Evolutionary conservation across 1,140 invertebrate species (phyloP).

Genomic region (Drosophila santomea): DNA sequence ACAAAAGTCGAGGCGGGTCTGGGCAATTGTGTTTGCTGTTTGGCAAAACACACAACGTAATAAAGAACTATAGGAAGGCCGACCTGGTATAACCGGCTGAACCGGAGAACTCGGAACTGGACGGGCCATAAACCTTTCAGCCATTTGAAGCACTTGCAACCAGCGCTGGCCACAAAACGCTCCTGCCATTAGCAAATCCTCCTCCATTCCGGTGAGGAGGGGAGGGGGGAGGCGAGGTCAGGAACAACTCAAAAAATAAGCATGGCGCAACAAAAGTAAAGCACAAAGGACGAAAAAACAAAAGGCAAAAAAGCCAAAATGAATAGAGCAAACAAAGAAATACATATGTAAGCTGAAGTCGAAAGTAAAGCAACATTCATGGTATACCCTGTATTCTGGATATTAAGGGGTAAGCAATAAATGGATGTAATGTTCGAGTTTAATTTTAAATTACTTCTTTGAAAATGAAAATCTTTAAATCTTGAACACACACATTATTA

Average conservation of each 20-base stretch:
- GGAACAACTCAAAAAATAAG: slow-evolving; percentile 49
- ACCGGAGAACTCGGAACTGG: slow-evolving; percentile 7
- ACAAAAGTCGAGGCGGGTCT: slow-evolving; percentile 61
- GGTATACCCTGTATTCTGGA: slow-evolving; percentile 22
- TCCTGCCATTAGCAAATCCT: slow-evolving; percentile 39
- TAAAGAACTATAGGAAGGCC: slow-evolving; percentile 61
- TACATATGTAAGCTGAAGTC: slow-evolving; percentile 23
- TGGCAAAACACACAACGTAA: slow-evolving; percentile 69
- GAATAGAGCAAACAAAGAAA: slow-evolving; percentile 53
- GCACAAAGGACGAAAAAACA: slow-evolving; percentile 48
- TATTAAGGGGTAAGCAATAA: neutral
- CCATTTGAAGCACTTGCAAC: slow-evolving; percentile 36
- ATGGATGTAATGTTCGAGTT: neutral
- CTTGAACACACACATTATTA: too few species aligned
- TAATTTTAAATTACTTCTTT: too few species aligned
- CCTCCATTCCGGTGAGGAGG: slow-evolving; percentile 1
- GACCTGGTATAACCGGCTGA: neutral
- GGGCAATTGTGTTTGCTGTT: slow-evolving; percentile 75
- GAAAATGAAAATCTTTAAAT: too few species aligned
- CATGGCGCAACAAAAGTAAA: slow-evolving; percentile 52
- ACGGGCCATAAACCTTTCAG: slow-evolving; percentile 58
- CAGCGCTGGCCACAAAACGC: slow-evolving; percentile 37
- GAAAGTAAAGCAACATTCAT: neutral
- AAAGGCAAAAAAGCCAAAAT: slow-evolving; percentile 51
- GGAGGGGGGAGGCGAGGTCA: neutral